phyloP scores from a whole-genome alignment of 2,797 vertebrate genomes.

The Aselliscus stoliczkanus region DNA sequence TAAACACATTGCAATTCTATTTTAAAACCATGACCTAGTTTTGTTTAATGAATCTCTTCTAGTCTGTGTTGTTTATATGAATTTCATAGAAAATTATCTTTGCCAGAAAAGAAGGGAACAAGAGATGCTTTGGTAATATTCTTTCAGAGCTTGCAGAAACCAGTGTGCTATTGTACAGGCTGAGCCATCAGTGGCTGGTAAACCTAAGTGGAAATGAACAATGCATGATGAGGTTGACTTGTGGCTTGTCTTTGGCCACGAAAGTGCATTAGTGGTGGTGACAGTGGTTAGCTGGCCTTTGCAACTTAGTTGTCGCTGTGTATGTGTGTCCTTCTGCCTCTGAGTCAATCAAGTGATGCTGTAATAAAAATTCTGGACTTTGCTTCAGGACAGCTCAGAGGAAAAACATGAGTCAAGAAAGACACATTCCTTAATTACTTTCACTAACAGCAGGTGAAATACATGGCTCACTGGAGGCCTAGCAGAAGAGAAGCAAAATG shows the following conservation, averaged over 20 bases:
- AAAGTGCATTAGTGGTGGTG: background rate
- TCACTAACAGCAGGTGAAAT: background rate
- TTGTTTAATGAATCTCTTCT: background rate
- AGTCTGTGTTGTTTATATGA: background rate
- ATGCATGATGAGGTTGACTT: constrained; percentile 19
- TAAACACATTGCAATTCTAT: background rate
- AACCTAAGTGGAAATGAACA: constrained; percentile 36
- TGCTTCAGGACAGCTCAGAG: background rate
- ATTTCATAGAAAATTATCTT: background rate
- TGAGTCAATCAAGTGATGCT: background rate
- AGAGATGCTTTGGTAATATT: background rate
- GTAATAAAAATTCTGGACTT: background rate
- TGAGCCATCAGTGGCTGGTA: background rate
- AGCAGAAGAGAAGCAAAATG: background rate
- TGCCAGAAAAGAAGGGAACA: background rate
- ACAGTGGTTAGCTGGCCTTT: background rate
- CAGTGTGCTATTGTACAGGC: background rate
- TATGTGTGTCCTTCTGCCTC: background rate
- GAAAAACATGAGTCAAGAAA: background rate
- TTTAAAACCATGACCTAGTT: background rate
- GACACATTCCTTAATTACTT: background rate
- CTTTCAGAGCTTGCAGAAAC: background rate
- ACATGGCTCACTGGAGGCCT: background rate
- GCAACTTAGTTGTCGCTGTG: background rate
- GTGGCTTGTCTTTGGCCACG: constrained; percentile 37